Evolutionary conservation across 2,797 vertebrate genomes (phyloP).

Genomic region (Anguilla obscura): DNA sequence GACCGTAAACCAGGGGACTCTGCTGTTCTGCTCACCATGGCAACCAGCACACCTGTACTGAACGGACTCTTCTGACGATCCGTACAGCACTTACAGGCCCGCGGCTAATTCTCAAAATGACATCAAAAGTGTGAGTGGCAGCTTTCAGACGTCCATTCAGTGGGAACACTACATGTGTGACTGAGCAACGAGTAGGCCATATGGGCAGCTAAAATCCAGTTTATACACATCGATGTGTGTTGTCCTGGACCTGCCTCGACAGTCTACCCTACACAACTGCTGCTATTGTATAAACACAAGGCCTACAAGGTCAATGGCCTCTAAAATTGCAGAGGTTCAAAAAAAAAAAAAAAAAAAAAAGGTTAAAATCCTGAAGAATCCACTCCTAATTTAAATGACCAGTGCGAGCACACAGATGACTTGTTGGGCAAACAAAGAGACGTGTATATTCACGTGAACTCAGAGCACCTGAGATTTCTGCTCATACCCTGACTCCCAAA

Average conservation of each 20-base stretch:
- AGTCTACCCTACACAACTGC: slow-evolving; percentile 12
- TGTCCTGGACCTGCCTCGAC: not conserved
- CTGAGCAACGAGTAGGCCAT: slow-evolving; percentile 15
- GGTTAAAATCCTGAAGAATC: not conserved
- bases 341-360: not conserved
- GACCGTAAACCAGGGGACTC: not conserved
- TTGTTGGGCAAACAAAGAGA: not conserved
- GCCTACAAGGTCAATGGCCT: not conserved
- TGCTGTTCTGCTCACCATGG: not conserved
- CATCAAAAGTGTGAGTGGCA: slow-evolving; percentile 16
- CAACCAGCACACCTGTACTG: slow-evolving; percentile 9
- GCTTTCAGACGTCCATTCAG: slow-evolving; percentile 20
- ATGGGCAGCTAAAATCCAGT: not conserved
- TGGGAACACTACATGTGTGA: not conserved
- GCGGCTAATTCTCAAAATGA: not conserved
- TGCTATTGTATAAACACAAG: not conserved
- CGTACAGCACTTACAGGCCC: slow-evolving; percentile 13
- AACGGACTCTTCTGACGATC: slow-evolving; percentile 2
- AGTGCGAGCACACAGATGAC: not conserved
- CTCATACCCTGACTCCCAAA: not conserved
- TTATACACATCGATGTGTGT: not conserved
- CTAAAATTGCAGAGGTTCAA: not conserved
- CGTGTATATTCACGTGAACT: not conserved
- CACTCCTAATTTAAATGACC: not conserved
- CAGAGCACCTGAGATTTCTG: not conserved